phyloP scores from a whole-genome alignment of 2,113 vertebrate species.

The Planiliza haematocheilus region DNA sequence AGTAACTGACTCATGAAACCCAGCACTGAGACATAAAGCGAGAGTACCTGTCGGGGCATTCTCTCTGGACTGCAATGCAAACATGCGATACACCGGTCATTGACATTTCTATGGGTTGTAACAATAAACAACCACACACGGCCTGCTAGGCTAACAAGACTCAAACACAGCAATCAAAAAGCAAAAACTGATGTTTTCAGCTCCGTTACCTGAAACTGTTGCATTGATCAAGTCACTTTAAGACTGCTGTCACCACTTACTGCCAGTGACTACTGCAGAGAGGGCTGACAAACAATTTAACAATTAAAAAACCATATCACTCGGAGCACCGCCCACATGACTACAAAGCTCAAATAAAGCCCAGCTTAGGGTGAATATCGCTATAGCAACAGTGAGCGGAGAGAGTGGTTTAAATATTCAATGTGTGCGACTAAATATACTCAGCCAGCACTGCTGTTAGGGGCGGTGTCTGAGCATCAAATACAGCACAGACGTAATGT shows the following conservation, averaged over 20 bases:
- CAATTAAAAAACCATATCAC: slow-evolving; percentile 42
- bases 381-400: slow-evolving; percentile 77
- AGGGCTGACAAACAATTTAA: slow-evolving; percentile 36
- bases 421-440: slow-evolving; percentile 73
- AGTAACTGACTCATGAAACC: slow-evolving; percentile 26
- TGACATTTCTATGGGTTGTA: neutral
- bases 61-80: slow-evolving; percentile 2
- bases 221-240: neutral
- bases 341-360: slow-evolving; percentile 55
- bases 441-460: slow-evolving; percentile 51
- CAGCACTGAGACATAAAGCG: slow-evolving; percentile 35
- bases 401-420: slow-evolving; percentile 77
- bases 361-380: slow-evolving; percentile 61
- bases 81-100: neutral
- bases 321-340: slow-evolving; percentile 30
- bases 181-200: neutral
- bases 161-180: neutral
- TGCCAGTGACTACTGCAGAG: neutral
- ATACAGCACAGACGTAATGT: slow-evolving; percentile 28
- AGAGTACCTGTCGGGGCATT: slow-evolving; percentile 8
- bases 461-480: slow-evolving; percentile 48
- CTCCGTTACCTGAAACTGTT: neutral
- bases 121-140: neutral
- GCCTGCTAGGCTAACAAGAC: too few relatives aligned
- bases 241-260: too few relatives aligned